These are phyloP conservation scores for Temnothorax curvispinosus DNA, from an alignment of 1,140 invertebrate species.

Conservation along the genomic window DNA sequence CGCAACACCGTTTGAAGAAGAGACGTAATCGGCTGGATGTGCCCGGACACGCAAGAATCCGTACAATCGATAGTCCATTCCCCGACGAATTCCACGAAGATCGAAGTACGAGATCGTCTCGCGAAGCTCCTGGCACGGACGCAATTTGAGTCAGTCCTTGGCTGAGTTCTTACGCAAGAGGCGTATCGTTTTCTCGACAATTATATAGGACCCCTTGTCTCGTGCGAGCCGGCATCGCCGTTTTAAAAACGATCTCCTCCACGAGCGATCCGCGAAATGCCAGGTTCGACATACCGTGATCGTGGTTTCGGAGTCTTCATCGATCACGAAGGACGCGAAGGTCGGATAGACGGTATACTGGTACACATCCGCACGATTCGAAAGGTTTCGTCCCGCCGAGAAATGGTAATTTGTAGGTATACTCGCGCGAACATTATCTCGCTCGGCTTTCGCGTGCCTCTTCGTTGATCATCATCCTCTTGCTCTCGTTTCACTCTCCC, in stretches of 20 bases:
- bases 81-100: constrained; percentile 57
- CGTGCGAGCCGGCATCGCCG: constrained; percentile 12
- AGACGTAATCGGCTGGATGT: constrained; percentile 51
- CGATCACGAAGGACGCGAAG: constrained; percentile 64
- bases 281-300: constrained; percentile 39
- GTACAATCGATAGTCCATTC: constrained; percentile 38
- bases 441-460: constrained; percentile 34
- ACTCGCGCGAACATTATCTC: constrained; percentile 44
- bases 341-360: neutral
- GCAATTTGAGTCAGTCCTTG: constrained; percentile 56
- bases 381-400: constrained; percentile 27
- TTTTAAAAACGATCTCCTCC: constrained; percentile 49
- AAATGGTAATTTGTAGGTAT: constrained; percentile 64
- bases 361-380: constrained; percentile 27
- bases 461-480: neutral
- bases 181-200: constrained; percentile 53
- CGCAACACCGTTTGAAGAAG: constrained; percentile 38
- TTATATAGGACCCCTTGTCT: constrained; percentile 59
- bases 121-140: constrained; percentile 23
- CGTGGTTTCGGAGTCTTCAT: constrained; percentile 23
- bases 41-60: constrained; percentile 61
- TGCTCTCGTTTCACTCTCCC: neutral
- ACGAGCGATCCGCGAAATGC: constrained; percentile 61
- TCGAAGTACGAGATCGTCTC: constrained; percentile 44
- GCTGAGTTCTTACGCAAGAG: constrained; percentile 67